Conservation (phyloP, 1,140 invertebrate genomes). For the Sogatella furcifera region DNA sequence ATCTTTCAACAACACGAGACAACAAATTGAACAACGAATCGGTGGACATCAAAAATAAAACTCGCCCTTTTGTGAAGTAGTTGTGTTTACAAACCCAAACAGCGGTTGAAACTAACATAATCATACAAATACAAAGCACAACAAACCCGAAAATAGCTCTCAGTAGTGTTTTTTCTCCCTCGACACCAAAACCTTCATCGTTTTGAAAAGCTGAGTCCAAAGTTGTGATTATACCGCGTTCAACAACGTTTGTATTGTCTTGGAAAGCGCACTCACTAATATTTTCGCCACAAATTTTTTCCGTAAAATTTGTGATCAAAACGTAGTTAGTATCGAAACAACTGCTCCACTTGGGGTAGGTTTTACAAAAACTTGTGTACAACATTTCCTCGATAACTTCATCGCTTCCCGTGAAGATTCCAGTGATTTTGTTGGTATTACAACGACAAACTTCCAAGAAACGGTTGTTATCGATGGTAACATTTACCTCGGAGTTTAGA, state of each 20-base stretch:
- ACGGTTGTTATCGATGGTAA: slow-evolving; percentile 27
- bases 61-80: slow-evolving; percentile 35
- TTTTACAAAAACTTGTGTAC: no score
- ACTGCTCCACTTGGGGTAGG: no score
- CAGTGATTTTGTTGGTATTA: no score
- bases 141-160: slow-evolving; percentile 38
- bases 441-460: slow-evolving; percentile 40
- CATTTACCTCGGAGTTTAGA: slow-evolving; percentile 46
- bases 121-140: slow-evolving; percentile 35
- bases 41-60: slow-evolving; percentile 25
- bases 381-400: no score
- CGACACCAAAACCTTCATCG: slow-evolving; percentile 19
- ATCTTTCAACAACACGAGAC: slow-evolving; percentile 31
- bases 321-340: no score
- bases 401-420: no score
- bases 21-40: slow-evolving; percentile 28
- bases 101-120: slow-evolving; percentile 38
- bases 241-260: no score
- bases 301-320: no score
- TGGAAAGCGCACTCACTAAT: no score
- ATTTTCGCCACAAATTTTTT: no score
- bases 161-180: slow-evolving; percentile 36
- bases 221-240: no score
- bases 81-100: slow-evolving; percentile 43
- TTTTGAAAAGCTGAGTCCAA: no score